Evolutionary conservation across 2,797 vertebrate genomes (phyloP), one percentile per base, ranked within the genome.

Genomic region (Cossypha polioptera): DNA sequence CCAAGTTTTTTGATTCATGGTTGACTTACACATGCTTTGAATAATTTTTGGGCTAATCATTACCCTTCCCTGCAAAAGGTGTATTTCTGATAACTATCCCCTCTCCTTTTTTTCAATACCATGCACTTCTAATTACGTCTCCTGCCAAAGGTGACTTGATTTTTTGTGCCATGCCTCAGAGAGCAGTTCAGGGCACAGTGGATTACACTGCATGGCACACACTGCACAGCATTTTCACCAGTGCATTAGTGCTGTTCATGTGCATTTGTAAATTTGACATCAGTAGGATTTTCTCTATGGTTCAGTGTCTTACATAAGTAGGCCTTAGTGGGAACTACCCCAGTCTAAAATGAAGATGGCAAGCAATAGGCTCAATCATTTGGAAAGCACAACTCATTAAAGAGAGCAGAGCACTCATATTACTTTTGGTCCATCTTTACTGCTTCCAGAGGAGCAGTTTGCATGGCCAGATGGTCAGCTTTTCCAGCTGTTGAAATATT

Each of bases 401-500:
- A 79, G n/a, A 33, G 16, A 86, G 31, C 17, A 61, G 22, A 85
- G 15, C 13, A 26, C 31, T 94, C 5, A 0, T 11, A 5, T 38
- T 76, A 24, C 13, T 91, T 74, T 66, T 28, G 9, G 38, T 69
- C 35, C 61, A n/a, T 66, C 57, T 89, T 91, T 83, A 87, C 72
- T 90, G 77, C 85, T 96, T 92, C 86, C 89, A 95, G 71, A 95
- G 96, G 42, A 43, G 47, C 84, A 71, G 51, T 31, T 69, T 90
- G 62, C 16, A 50, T 42, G 88, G 65, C 74, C 94, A 96, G 83
- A 74, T 88, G 45, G 84, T 86, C 69, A 92, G 62, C 33, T 92
- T 87, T 91, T 90, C 72, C 89, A 95, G 79, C 51, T 95, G 94
- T 50, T 94, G 86, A 90, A 92, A 94, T 92, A 68, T 67, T 94